Evolutionary conservation across 2,113 vertebrate genomes (phyloP).

Genomic region (Parus major): DNA sequence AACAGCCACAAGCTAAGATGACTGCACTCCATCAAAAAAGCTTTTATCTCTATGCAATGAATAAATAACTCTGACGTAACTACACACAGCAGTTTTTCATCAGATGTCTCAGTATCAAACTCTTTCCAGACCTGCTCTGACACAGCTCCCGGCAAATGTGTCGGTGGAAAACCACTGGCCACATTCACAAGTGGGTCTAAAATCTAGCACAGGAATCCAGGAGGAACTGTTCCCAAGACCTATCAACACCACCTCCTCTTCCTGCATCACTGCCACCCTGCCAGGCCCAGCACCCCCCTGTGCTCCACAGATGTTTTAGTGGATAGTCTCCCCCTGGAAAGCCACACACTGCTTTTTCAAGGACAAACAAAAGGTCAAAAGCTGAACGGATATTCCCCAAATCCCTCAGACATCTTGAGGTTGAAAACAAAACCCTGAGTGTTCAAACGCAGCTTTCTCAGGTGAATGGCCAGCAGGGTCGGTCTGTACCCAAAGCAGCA

Average conservation of each 20-base stretch:
- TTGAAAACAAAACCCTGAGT: not conserved
- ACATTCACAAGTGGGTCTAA: not conserved
- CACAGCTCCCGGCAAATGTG: not conserved
- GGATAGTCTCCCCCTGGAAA: not conserved
- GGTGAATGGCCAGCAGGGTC: not conserved
- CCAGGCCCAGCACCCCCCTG: not conserved
- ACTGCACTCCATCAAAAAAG: conserved; percentile 21
- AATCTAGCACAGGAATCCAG: not conserved
- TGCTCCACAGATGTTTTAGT: not conserved
- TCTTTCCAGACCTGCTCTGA: not conserved
- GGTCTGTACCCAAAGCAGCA: not conserved
- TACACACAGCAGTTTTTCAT: conserved; percentile 32
- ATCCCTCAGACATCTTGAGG: not conserved
- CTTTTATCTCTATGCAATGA: conserved; percentile 49
- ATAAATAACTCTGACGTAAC: conserved; percentile 59
- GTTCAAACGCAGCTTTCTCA: not conserved
- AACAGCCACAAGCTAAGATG: conserved; percentile 48
- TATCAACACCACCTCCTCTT: not conserved
- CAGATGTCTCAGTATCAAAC: not conserved
- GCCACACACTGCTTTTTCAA: not conserved
- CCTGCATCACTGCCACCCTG: not conserved
- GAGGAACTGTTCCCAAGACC: not conserved
- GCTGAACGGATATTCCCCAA: not conserved
- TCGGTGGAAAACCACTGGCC: conserved; percentile 36
- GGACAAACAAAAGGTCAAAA: not conserved